Evolutionary conservation across 2,797 vertebrate species (phyloP).

Genomic region (Epinephelus awoara): DNA sequence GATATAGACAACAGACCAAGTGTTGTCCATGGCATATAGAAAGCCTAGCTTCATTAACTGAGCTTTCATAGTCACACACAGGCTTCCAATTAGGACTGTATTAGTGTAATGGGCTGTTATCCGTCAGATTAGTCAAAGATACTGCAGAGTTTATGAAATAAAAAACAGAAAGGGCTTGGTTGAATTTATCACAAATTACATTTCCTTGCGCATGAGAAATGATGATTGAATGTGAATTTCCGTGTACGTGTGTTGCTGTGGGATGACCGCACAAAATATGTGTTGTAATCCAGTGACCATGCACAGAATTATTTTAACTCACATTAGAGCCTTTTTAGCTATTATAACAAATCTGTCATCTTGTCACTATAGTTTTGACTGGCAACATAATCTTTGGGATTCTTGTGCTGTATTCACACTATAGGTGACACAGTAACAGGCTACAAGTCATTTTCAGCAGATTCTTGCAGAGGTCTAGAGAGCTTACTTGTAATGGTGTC

Average conservation of each 20-base stretch:
- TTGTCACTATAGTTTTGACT: neutral
- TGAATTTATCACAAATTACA: neutral
- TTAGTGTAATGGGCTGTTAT: conserved; percentile 12
- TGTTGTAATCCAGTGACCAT: neutral
- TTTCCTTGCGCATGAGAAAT: conserved; percentile 2
- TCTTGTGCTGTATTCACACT: neutral
- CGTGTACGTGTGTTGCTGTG: neutral
- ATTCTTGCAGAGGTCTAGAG: neutral
- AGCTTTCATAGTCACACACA: neutral
- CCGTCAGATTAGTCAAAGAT: neutral
- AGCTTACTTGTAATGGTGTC: neutral
- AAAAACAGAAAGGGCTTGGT: neutral
- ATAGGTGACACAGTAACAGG: too few relatives aligned
- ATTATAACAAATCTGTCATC: neutral
- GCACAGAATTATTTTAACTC: neutral
- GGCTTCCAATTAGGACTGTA: conserved; percentile 9
- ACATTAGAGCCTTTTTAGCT: neutral
- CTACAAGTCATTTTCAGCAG: too few relatives aligned
- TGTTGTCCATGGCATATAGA: neutral
- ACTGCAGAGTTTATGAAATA: conserved; percentile 5
- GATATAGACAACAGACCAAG: conserved; percentile 12
- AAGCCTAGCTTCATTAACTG: conserved; percentile 2
- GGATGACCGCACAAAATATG: neutral
- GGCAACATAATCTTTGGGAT: neutral
- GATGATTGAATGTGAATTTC: conserved; percentile 7